A percentile compares a stretch with the other conserved stretches of the same genome.
phyloP scores from a whole-genome alignment of 1,140 invertebrate species.

The Maniola jurtina region DNA sequence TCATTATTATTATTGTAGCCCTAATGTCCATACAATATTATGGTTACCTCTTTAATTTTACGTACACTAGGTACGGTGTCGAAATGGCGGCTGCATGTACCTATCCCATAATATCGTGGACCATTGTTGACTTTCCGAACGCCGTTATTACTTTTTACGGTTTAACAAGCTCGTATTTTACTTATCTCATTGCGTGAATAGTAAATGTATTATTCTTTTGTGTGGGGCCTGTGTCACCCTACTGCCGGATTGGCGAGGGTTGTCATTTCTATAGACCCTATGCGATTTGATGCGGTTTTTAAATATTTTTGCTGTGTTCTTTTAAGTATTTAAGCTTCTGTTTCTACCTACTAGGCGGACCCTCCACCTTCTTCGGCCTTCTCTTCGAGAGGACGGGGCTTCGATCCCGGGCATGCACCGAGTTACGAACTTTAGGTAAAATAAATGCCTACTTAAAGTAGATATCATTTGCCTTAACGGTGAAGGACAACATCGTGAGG shows the following conservation, averaged over 20 bases:
- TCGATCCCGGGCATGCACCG: too few relatives aligned
- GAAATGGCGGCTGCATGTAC: constrained; percentile 38
- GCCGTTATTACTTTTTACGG: constrained; percentile 76
- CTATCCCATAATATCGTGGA: constrained; percentile 44
- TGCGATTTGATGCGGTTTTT: constrained; percentile 33
- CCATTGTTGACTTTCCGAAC: constrained; percentile 71
- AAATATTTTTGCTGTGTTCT: not conserved
- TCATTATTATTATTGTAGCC: not conserved
- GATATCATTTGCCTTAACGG: too few relatives aligned
- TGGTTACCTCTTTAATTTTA: constrained; percentile 5
- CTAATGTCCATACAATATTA: not conserved
- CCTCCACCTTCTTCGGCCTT: too few relatives aligned
- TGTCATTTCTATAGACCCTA: constrained; percentile 23
- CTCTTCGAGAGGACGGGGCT: too few relatives aligned
- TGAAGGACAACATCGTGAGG: too few relatives aligned
- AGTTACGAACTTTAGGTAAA: too few relatives aligned
- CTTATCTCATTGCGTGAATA: constrained; percentile 71
- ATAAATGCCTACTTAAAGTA: too few relatives aligned
- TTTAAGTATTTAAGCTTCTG: not conserved
- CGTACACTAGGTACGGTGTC: constrained; percentile 15
- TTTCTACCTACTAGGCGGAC: too few relatives aligned
- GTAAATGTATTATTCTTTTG: constrained; percentile 61
- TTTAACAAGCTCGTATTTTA: constrained; percentile 77
- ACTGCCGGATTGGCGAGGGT: constrained; percentile 20
- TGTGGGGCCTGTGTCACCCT: constrained; percentile 38